Conservation (phyloP, 2,888 invertebrate genomes). For the Drosophila paramelanica region DNA sequence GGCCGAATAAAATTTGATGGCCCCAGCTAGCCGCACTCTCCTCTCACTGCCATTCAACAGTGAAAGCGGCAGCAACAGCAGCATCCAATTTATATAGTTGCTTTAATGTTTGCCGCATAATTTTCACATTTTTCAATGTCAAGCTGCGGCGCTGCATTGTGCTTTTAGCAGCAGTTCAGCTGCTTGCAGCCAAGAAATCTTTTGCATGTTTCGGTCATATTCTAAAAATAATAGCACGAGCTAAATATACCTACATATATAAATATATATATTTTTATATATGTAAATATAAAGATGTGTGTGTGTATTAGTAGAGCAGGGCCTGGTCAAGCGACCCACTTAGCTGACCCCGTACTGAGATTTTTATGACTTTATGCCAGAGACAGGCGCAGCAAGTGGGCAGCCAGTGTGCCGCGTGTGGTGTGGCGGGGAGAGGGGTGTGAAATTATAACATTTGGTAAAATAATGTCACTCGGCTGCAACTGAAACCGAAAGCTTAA, state of each 20-base stretch:
- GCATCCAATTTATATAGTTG: conserved; percentile 77
- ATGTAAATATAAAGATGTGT: background rate
- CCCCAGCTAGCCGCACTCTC: conserved; percentile 3
- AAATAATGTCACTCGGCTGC: conserved; percentile 69
- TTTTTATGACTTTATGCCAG: conserved; percentile 71
- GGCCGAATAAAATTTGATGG: conserved; percentile 64
- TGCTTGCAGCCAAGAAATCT: conserved; percentile 66
- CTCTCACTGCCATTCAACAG: background rate
- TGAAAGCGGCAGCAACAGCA: conserved; percentile 1
- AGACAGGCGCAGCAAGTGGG: conserved; percentile 44
- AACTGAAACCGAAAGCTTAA: conserved; percentile 74
- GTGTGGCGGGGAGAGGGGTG: background rate
- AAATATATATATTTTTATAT: background rate
- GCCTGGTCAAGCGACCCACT: conserved; percentile 74
- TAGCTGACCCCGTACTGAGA: conserved; percentile 65
- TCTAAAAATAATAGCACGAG: conserved; percentile 75
- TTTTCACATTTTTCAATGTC: conserved; percentile 84
- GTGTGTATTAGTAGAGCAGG: conserved; percentile 7
- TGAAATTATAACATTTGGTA: conserved; percentile 73
- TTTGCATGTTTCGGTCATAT: conserved; percentile 82
- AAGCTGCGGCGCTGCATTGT: conserved; percentile 71
- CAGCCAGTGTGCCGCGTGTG: background rate
- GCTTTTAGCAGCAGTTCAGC: conserved; percentile 38
- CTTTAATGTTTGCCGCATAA: conserved; percentile 83
- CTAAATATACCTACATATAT: conserved; percentile 11